These are phyloP conservation scores for Drosophila paracracens DNA, from an alignment of 2,888 invertebrate genomes.

Conservation along the genomic window DNA sequence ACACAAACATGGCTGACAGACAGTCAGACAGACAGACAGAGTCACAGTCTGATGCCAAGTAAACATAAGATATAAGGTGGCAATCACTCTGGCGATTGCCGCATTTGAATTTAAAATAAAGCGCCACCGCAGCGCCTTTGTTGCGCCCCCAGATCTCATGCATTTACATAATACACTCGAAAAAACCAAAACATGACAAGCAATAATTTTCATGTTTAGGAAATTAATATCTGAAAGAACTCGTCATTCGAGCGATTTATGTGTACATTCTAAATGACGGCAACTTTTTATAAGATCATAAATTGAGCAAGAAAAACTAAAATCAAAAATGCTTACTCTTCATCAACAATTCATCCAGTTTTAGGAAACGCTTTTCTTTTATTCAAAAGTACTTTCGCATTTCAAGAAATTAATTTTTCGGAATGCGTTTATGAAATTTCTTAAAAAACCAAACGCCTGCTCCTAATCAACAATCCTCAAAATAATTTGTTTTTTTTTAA, in stretches of 20 bases:
- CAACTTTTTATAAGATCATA: not conserved
- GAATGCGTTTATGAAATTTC: not conserved
- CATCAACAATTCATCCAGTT: not conserved
- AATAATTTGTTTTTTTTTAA: not conserved
- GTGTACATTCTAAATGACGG: not conserved
- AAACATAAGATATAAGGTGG: constrained; percentile 57
- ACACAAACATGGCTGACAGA: constrained; percentile 2
- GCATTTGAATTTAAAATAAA: constrained; percentile 74
- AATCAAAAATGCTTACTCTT: not conserved
- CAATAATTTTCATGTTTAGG: not conserved
- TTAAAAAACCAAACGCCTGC: not conserved
- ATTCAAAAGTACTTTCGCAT: not conserved
- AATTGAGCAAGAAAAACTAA: not conserved
- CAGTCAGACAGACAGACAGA: not conserved
- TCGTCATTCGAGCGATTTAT: not conserved
- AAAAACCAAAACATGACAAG: not conserved
- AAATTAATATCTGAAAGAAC: not conserved
- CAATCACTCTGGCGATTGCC: constrained; percentile 44
- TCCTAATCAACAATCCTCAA: not conserved
- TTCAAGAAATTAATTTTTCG: not conserved
- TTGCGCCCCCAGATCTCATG: constrained; percentile 4
- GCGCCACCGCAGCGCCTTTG: constrained; percentile 56
- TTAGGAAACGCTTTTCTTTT: not conserved
- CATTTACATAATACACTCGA: constrained; percentile 7
- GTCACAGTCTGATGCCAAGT: constrained; percentile 26